Conservation (phyloP, 2,888 invertebrate species). For the Erebia palarica region DNA sequence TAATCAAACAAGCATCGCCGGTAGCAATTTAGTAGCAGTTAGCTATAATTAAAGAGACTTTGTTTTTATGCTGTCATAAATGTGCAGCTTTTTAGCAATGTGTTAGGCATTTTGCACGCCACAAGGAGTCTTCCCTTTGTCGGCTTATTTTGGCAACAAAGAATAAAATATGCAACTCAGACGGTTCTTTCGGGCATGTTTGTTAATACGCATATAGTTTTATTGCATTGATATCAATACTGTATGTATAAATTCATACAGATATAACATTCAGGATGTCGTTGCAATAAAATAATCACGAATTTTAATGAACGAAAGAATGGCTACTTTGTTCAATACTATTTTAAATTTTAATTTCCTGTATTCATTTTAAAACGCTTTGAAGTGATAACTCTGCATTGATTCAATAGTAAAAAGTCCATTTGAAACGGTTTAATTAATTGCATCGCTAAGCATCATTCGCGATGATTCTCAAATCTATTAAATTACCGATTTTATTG, state of each 20-base stretch:
- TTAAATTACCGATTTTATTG: too few species aligned
- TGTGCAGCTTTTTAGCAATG: slow-evolving; percentile 55
- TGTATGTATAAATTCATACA: too few species aligned
- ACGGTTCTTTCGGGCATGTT: slow-evolving; percentile 39
- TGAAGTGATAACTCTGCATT: too few species aligned
- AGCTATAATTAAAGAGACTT: slow-evolving; percentile 43
- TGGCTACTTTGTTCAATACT: too few species aligned
- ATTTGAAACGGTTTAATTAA: neutral
- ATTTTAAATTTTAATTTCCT: too few species aligned
- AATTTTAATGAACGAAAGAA: too few species aligned
- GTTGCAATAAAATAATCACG: too few species aligned
- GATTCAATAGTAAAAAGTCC: too few species aligned
- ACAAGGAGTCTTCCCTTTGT: slow-evolving; percentile 53
- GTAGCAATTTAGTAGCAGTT: slow-evolving; percentile 33
- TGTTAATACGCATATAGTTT: neutral
- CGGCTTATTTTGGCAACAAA: slow-evolving; percentile 45
- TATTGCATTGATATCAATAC: neutral
- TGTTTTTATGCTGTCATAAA: slow-evolving; percentile 48
- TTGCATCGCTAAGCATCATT: neutral
- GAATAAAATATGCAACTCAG: slow-evolving; percentile 31
- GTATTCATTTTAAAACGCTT: too few species aligned
- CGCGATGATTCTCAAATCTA: too few species aligned
- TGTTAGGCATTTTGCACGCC: slow-evolving; percentile 69
- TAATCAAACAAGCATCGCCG: slow-evolving; percentile 25
- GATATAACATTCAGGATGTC: too few species aligned